Conservation (phyloP, 2,797 vertebrate genomes). For the Crenichthys baileyi region DNA sequence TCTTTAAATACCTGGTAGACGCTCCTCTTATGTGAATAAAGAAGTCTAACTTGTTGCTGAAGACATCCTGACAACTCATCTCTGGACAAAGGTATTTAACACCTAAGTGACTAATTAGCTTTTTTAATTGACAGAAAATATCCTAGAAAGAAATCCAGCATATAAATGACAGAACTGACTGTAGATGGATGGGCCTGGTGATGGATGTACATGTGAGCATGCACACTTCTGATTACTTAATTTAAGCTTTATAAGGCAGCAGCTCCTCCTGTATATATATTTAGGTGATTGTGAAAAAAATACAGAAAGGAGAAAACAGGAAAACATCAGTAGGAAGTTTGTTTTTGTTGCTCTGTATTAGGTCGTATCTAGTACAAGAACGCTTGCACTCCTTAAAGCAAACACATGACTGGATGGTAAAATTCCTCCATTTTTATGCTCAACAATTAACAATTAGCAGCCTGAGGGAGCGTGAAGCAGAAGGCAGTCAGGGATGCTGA, state of each 20-base stretch:
- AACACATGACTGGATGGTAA: constrained; percentile 33
- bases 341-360: constrained; percentile 1
- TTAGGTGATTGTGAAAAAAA: too few relatives aligned
- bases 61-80: too few relatives aligned
- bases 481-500: constrained; percentile 9
- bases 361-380: constrained; percentile 30
- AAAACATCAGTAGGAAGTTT: neutral
- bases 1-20: too few relatives aligned
- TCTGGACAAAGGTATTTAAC: neutral
- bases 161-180: neutral
- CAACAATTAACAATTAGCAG: constrained; percentile 24
- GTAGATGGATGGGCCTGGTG: neutral
- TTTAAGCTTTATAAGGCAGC: neutral
- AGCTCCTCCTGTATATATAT: neutral
- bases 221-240: neutral
- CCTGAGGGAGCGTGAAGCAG: constrained; percentile 20
- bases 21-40: too few relatives aligned
- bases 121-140: neutral
- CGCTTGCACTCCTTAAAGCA: constrained; percentile 21
- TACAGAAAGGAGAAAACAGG: too few relatives aligned
- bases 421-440: constrained; percentile 10
- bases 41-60: too few relatives aligned
- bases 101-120: neutral
- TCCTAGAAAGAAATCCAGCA: neutral
- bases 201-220: neutral